Base-by-base conservation (phyloP, 2,888 invertebrate genomes). In the Agonopterix subpropinquella region DNA sequence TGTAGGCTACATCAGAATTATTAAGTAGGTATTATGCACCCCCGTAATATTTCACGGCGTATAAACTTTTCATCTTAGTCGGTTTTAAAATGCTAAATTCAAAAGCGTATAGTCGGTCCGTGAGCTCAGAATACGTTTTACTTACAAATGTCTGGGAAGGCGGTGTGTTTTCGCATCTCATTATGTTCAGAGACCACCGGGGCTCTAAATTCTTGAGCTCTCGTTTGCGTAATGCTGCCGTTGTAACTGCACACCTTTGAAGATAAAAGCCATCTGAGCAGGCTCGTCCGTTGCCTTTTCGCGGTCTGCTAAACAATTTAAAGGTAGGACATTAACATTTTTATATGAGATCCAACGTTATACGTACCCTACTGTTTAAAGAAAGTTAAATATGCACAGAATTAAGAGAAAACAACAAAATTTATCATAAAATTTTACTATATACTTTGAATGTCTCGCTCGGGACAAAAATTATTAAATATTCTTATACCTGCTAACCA, bases 171-270 rank as follows among this genome's bases (percentile, higher is more conserved):
- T 71, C 67, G 69, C 70, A 73, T 77, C 73, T 77, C 77, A 77
- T 81, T 78, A 80, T 73, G 71, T 65, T 65, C 61, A 53, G 56
- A 55, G 64, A 65, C 62, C 59, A 61, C 55, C 65, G 57, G 62
- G 66, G 64, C 66, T 62, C 70, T 70, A 70, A 73, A 77, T 72
- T 77, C 71, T 70, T 69, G 62, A 70, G 67, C 66, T 74, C 77
- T 73, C 76, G 71, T 77, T 77, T 76, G 70, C 68, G 70, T 75
- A 70, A 76, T 70, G 66, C 72, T 66, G 64, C 70, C 67, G 76
- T 78, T 82, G 77, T 80, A 69, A 70, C 70, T 59, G 64, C 70
- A 70, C 77, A 80, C 74, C 76, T 80, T 75, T 73, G 73, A 72
- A 74, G 74, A 75, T 75, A 78, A 78, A 77, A 76, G 72, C 68